phyloP scores from a whole-genome alignment of 92 coral and sea anemone species.

The Porites lobata region DNA sequence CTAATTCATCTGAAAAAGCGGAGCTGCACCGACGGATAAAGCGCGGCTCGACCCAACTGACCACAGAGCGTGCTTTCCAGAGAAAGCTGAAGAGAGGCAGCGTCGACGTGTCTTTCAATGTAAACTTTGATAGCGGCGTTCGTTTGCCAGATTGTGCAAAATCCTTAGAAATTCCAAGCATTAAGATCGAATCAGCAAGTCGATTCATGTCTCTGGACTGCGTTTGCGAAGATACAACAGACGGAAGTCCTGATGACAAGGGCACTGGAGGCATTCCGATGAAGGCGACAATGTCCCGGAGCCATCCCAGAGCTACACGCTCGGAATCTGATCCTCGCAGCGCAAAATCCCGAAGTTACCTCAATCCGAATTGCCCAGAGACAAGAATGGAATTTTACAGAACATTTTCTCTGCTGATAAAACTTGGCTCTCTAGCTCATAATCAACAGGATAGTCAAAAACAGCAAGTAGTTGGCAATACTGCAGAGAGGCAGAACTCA shows the following conservation, averaged over 20 bases:
- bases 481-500: constrained; percentile 81
- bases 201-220: constrained; percentile 85
- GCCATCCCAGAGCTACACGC: constrained; percentile 65
- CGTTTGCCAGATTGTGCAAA: constrained; percentile 53
- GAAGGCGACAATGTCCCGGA: background rate
- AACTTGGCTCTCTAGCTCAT: constrained; percentile 88
- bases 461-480: constrained; percentile 33
- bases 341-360: constrained; percentile 28
- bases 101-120: constrained; percentile 56
- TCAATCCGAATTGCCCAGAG: constrained; percentile 69
- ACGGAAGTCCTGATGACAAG: background rate
- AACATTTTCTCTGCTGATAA: constrained; percentile 86
- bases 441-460: constrained; percentile 78
- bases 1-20: constrained; percentile 50
- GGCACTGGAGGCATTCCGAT: constrained; percentile 8
- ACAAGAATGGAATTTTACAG: constrained; percentile 85
- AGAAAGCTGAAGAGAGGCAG: constrained; percentile 80
- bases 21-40: constrained; percentile 77
- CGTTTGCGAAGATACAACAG: constrained; percentile 65
- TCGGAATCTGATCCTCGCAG: constrained; percentile 79
- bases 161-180: constrained; percentile 79
- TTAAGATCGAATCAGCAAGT: constrained; percentile 80
- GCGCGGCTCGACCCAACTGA: constrained; percentile 69
- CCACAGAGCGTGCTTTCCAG: constrained; percentile 81
- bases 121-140: constrained; percentile 26